Conservation (phyloP, 2,113 vertebrate genomes). For the Peromyscus leucopus region DNA sequence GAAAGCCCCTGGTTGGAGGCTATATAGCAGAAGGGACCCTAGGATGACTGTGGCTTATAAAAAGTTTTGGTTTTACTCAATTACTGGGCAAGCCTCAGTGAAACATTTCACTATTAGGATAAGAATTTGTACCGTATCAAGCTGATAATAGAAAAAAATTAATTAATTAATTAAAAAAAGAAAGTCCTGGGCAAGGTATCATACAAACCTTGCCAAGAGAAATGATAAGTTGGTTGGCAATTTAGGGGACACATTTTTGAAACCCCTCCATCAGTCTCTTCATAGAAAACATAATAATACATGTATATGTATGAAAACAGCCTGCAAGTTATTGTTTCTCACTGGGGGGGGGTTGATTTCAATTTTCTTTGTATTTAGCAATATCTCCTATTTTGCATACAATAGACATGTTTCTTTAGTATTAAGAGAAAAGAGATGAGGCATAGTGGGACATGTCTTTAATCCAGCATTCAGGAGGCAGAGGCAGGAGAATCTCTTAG, state of each 20-base stretch:
- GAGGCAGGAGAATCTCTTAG: neutral
- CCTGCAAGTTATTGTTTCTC: constrained; percentile 33
- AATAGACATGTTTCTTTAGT: constrained; percentile 38
- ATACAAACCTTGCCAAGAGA: neutral
- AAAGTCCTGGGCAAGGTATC: neutral
- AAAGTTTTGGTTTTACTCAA: no score
- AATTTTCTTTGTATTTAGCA: constrained; percentile 55
- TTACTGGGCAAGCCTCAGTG: no score
- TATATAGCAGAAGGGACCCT: no score
- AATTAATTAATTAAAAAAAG: no score
- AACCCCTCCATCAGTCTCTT: neutral
- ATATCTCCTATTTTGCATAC: constrained; percentile 51
- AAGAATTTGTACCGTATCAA: no score
- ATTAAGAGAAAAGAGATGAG: neutral
- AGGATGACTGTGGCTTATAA: no score
- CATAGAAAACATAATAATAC: constrained; percentile 40
- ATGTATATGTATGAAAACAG: constrained; percentile 9
- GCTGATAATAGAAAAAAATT: no score
- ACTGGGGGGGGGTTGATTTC: neutral
- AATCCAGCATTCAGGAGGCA: neutral
- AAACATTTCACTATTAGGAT: no score
- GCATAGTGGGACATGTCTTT: neutral
- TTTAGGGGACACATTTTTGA: neutral
- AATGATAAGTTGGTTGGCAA: neutral
- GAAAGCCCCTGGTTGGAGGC: no score